phyloP scores from a whole-genome alignment of 2,888 invertebrate species.

The Boloria selene region DNA sequence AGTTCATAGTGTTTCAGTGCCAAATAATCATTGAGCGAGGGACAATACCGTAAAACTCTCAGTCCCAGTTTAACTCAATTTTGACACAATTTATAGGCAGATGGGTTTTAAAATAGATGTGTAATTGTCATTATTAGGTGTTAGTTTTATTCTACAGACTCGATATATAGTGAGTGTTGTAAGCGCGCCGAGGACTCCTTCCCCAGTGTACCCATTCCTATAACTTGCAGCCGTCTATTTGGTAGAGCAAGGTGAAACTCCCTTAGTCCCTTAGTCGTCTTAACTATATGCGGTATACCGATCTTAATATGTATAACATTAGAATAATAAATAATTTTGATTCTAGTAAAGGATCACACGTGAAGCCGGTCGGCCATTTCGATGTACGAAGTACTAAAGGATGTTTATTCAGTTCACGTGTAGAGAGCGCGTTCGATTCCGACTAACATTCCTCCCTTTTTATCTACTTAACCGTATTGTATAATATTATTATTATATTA shows the following conservation, averaged over 20 bases:
- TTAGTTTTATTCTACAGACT: conserved; percentile 31
- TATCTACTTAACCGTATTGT: conserved; percentile 38
- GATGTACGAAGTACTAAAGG: too few species aligned
- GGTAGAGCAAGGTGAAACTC: background rate
- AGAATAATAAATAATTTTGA: conserved; percentile 1
- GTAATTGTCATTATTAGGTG: conserved; percentile 28
- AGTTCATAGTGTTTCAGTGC: conserved; percentile 53
- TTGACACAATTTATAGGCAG: background rate
- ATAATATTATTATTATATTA: conserved; percentile 29
- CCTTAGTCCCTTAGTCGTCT: conserved; percentile 6
- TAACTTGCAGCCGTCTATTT: background rate
- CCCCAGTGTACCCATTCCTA: conserved; percentile 1
- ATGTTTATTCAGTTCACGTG: too few species aligned
- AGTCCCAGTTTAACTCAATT: background rate
- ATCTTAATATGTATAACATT: conserved; percentile 8
- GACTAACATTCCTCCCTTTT: conserved; percentile 39
- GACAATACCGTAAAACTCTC: background rate
- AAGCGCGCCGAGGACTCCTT: conserved; percentile 25
- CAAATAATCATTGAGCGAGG: conserved; percentile 52
- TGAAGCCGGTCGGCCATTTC: background rate
- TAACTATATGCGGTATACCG: background rate
- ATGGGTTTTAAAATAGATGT: conserved; percentile 17
- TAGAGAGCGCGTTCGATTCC: conserved; percentile 13
- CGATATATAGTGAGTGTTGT: conserved; percentile 37
- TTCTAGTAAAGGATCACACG: background rate